These are phyloP conservation scores for Drosophila kurseongensis DNA, from an alignment of 1,140 invertebrate genomes.

Conservation along the genomic window DNA sequence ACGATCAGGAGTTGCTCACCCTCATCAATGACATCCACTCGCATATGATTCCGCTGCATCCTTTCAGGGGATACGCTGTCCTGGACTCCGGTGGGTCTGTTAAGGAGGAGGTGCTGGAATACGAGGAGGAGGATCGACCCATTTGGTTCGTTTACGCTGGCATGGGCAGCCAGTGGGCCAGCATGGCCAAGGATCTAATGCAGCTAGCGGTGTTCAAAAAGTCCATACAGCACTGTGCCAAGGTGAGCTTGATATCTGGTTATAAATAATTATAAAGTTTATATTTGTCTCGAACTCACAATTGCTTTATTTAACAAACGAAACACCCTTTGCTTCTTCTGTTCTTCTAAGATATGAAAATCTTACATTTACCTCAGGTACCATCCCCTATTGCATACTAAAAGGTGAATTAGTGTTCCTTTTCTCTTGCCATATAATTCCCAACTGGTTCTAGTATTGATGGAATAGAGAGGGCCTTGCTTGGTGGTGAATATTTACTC, in stretches of 20 bases:
- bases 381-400: constrained; percentile 7
- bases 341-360: too few relatives aligned
- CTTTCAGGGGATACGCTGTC: constrained; percentile 91
- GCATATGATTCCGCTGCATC: constrained; percentile 89
- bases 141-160: constrained; percentile 98
- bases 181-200: constrained; percentile 95
- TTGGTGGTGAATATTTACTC: constrained; percentile 29
- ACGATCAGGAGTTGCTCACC: constrained; percentile 91
- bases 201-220: constrained; percentile 91
- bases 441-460: background rate
- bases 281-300: too few relatives aligned
- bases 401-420: background rate
- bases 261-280: too few relatives aligned
- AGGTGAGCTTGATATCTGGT: constrained; percentile 60
- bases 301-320: too few relatives aligned
- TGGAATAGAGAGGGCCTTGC: background rate
- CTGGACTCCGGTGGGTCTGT: constrained; percentile 84
- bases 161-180: constrained; percentile 98
- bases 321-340: too few relatives aligned
- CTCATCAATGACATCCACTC: constrained; percentile 91
- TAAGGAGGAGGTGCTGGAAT: constrained; percentile 80
- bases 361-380: background rate
- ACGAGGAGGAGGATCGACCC: constrained; percentile 88
- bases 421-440: constrained; percentile 5
- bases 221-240: constrained; percentile 91